Evolutionary conservation across 2,113 vertebrate genomes (phyloP).

Genomic region (Petromus typicus): DNA sequence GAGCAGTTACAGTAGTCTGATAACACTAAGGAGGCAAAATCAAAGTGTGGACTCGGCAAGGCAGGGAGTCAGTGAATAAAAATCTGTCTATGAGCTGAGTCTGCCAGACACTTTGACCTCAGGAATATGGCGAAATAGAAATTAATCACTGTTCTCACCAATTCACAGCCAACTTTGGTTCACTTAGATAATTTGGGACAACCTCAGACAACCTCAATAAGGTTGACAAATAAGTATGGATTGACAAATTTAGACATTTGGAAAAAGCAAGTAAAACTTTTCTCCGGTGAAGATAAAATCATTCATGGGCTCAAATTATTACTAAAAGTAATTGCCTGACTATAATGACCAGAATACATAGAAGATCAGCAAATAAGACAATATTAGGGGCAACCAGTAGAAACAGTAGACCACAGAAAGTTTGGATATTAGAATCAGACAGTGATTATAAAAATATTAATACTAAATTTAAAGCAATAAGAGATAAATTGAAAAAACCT

Average conservation of each 20-base stretch:
- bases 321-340: neutral
- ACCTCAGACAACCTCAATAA: too few relatives aligned
- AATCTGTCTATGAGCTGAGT: neutral
- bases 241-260: neutral
- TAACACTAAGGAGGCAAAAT: neutral
- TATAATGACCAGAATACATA: neutral
- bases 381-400: neutral
- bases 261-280: neutral
- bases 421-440: neutral
- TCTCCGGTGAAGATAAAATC: neutral
- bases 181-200: neutral
- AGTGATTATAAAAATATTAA: neutral
- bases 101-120: neutral
- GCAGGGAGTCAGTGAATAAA: neutral
- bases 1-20: neutral
- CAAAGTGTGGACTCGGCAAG: neutral
- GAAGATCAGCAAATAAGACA: neutral
- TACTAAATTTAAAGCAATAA: conserved; percentile 10
- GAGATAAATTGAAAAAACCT: conserved; percentile 32
- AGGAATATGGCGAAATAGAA: neutral
- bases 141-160: neutral
- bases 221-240: too few relatives aligned
- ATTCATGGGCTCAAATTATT: neutral
- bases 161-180: neutral
- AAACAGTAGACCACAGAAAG: neutral